Base-by-base conservation (phyloP, 2,888 invertebrate species). In the Drosophila buzzatii region DNA sequence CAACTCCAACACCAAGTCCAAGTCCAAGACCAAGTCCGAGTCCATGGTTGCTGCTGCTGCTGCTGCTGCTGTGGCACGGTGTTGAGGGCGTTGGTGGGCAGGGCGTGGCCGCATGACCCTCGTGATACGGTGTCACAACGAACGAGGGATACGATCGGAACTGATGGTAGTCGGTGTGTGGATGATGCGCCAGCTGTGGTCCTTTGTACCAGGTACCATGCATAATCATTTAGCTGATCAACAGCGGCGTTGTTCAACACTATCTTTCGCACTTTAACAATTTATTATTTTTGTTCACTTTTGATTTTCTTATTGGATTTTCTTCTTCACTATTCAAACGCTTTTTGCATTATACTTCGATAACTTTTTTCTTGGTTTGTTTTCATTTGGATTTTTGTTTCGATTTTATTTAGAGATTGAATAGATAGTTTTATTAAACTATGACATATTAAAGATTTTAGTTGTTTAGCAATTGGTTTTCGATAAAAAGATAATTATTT, bases 151-250 rank as follows among this genome's bases (percentile, higher is more conserved):
- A 91, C 74, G 91, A 92, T 69, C 92, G 92, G 70, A 91, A 92
- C 84, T 92, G 92, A 83, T 91, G 92, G 73, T 91, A 91, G 51
- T 91, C 91, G 75, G 79, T 85, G 77, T 81, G 87, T 73, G 85
- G 85, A 79, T 85, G 91, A 85, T 91, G 91, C 73, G 91, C 90
- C 92, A 92, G 83, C 90, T 92, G 92, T 80, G 92, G 92, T 92
- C 92, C 92, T 90, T 92, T 92, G 91, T 92, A 92, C 92, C 92
- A 92, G 84, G 92, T 92, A 91, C 91, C 91, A 92, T 92, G 92
- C 92, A 92, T 92, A 92, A 92, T 92, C 92, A 91, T 91, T 91
- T 89, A 91, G 55, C 76, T 56, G 77, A 68, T 78, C 73, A 45
- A 65, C 65, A 56, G 69, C 55, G 23, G 37, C 69, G 42, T 73